Evolutionary conservation across 2,113 vertebrate genomes (phyloP).

Genomic region (Dicentrarchus labrax): DNA sequence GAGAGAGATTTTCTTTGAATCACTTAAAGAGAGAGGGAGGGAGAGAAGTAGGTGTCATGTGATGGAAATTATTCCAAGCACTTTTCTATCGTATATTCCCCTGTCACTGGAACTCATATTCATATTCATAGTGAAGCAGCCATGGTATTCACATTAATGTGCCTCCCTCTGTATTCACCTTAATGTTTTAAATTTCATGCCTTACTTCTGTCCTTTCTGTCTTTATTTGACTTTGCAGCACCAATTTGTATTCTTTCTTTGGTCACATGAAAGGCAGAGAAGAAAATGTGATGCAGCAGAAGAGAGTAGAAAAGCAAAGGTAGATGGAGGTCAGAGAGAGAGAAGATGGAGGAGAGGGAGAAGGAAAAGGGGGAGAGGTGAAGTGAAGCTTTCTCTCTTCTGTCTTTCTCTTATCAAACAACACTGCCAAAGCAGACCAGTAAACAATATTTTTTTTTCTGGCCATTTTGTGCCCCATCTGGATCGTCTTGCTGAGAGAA

Average conservation of each 20-base stretch:
- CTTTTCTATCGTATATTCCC: conserved; percentile 46
- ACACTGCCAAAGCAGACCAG: background rate
- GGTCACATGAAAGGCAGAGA: conserved; percentile 53
- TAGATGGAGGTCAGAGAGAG: conserved; percentile 46
- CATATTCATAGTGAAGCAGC: conserved; percentile 59
- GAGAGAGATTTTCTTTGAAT: conserved; percentile 16
- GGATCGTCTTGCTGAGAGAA: background rate
- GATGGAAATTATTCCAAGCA: conserved; percentile 61
- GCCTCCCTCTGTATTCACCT: conserved; percentile 23
- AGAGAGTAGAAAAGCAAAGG: conserved; percentile 45
- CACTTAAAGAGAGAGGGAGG: background rate
- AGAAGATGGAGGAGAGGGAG: conserved; percentile 7
- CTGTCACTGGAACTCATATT: conserved; percentile 49
- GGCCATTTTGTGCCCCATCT: background rate
- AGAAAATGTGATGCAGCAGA: conserved; percentile 39
- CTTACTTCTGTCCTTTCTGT: conserved; percentile 24
- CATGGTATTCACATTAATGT: conserved; percentile 48
- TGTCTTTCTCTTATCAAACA: conserved; percentile 27
- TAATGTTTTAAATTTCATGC: conserved; percentile 42
- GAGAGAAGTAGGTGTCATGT: conserved; percentile 27
- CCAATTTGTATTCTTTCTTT: conserved; percentile 60
- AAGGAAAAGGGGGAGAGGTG: background rate
- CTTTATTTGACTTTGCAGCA: conserved; percentile 56
- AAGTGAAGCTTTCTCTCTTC: conserved; percentile 10
- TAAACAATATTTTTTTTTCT: conserved; percentile 4